Conservation (phyloP, 2,113 vertebrate genomes). For the Nerophis lumbriciformis region DNA sequence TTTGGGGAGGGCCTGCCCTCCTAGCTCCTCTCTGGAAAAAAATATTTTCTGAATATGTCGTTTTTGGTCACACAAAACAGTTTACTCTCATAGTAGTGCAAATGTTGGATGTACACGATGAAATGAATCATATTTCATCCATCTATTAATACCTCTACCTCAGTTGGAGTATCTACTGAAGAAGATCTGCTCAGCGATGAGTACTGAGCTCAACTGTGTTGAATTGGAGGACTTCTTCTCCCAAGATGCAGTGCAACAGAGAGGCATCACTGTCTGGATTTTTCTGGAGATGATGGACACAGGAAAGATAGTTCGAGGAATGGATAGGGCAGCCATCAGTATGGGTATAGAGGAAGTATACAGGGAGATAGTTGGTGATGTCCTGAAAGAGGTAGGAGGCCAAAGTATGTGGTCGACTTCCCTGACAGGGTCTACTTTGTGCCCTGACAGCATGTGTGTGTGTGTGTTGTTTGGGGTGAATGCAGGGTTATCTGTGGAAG, state of each 20-base stretch:
- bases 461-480: conserved; percentile 13
- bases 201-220: conserved; percentile 79
- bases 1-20: too few relatives aligned
- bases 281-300: conserved; percentile 91
- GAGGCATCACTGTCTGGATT: conserved; percentile 84
- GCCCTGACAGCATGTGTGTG: conserved; percentile 9
- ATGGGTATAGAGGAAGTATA: conserved; percentile 93
- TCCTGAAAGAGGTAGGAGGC: conserved; percentile 86
- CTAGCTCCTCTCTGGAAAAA: too few relatives aligned
- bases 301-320: conserved; percentile 75
- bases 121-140: background rate
- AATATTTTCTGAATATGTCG: too few relatives aligned
- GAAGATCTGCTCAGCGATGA: conserved; percentile 86
- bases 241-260: conserved; percentile 76
- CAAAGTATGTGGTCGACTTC: background rate
- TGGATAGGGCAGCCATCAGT: conserved; percentile 78
- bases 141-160: background rate
- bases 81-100: too few relatives aligned
- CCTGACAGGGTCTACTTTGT: background rate
- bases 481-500: conserved; percentile 95
- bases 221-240: conserved; percentile 86
- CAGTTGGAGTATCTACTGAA: conserved; percentile 93
- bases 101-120: background rate
- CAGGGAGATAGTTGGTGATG: conserved; percentile 88
- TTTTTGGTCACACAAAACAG: too few relatives aligned